phyloP scores from a whole-genome alignment of 1,140 invertebrate species.

The Drosophila novamexicana region DNA sequence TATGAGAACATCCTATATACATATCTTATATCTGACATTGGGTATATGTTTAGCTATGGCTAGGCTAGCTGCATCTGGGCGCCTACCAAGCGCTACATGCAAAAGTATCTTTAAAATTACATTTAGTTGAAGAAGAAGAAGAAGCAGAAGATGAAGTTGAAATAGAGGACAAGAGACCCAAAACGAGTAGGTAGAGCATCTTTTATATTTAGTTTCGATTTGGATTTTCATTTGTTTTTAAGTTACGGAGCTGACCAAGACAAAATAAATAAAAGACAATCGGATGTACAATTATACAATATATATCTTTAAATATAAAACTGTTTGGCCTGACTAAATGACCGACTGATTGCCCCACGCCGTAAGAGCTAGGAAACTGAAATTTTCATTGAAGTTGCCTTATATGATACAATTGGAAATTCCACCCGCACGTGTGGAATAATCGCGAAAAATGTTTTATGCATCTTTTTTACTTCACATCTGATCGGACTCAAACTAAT shows the following conservation, averaged over 20 bases:
- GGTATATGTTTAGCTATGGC: conserved; percentile 50
- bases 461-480: too few species aligned
- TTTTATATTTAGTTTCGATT: conserved; percentile 61
- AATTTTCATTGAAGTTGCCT: too few species aligned
- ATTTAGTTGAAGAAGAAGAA: conserved; percentile 66
- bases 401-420: too few species aligned
- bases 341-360: too few species aligned
- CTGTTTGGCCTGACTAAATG: too few species aligned
- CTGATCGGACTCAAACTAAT: too few species aligned
- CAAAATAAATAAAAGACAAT: conserved; percentile 55
- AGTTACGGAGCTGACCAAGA: conserved; percentile 47
- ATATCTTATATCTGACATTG: conserved; percentile 52
- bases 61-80: conserved; percentile 59
- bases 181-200: conserved; percentile 72
- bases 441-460: too few species aligned
- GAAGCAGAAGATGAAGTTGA: conserved; percentile 33
- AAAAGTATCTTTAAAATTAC: conserved; percentile 80
- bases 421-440: too few species aligned
- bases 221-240: conserved; percentile 53
- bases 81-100: conserved; percentile 46
- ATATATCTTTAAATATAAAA: conserved; percentile 10
- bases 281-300: conserved; percentile 74
- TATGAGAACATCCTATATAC: conserved; percentile 44
- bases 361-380: too few species aligned
- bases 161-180: conserved; percentile 41